Evolutionary conservation across 92 coral and sea anemone genomes (phyloP).

Genomic region (Porites lobata): DNA sequence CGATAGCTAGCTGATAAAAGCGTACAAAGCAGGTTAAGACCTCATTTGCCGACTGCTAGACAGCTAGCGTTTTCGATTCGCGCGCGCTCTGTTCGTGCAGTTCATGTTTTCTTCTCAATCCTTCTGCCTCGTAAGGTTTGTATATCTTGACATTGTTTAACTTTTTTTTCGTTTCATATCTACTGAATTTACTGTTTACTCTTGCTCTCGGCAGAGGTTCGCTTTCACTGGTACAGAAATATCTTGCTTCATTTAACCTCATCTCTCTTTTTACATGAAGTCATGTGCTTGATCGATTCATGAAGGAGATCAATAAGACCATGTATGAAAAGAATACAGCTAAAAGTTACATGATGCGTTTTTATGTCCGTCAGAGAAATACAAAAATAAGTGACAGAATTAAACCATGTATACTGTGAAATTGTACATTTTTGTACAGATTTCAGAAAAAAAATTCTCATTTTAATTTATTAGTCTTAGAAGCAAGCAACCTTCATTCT

Average conservation of each 20-base stretch:
- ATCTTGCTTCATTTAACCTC: not conserved
- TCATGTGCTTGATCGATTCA: too few relatives aligned
- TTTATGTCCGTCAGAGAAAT: too few relatives aligned
- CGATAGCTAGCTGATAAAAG: constrained; percentile 78
- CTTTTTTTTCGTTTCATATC: not conserved
- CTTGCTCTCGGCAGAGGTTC: not conserved
- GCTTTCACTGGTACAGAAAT: constrained; percentile 8
- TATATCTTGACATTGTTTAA: not conserved
- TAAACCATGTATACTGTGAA: too few relatives aligned
- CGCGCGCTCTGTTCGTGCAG: not conserved
- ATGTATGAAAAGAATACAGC: too few relatives aligned
- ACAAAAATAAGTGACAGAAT: too few relatives aligned
- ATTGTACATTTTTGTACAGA: too few relatives aligned
- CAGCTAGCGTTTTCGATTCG: not conserved
- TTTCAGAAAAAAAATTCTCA: too few relatives aligned
- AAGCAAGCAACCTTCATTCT: too few relatives aligned
- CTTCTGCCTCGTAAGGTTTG: constrained; percentile 23
- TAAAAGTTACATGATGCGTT: too few relatives aligned
- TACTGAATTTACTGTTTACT: constrained; percentile 4
- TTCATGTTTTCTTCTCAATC: not conserved
- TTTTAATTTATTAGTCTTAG: too few relatives aligned
- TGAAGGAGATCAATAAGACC: too few relatives aligned
- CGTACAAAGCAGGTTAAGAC: not conserved
- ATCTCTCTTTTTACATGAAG: too few relatives aligned
- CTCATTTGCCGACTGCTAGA: constrained; percentile 12